phyloP scores from a whole-genome alignment of 2,797 vertebrate genomes.

The Crenichthys baileyi region DNA sequence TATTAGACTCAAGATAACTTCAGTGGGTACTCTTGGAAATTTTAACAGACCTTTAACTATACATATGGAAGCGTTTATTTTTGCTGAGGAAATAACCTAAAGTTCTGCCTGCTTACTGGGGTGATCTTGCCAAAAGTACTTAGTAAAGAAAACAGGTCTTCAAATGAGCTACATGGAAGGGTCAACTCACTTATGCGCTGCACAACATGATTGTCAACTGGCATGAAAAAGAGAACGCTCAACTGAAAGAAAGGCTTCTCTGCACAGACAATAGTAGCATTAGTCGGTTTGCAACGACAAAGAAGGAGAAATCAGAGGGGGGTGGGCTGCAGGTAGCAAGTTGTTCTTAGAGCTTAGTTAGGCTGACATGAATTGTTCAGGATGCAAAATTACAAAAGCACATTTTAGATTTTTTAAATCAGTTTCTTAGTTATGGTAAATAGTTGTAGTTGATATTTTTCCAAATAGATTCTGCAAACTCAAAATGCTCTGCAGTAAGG shows the following conservation, averaged over 20 bases:
- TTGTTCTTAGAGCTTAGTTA: constrained; percentile 5
- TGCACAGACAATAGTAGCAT: constrained; percentile 43
- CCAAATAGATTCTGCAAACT: background rate
- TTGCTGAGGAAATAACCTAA: background rate
- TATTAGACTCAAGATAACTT: constrained; percentile 54
- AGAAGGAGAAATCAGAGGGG: constrained; percentile 41
- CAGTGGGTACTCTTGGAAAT: constrained; percentile 7
- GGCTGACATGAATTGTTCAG: constrained; percentile 7
- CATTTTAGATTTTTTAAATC: background rate
- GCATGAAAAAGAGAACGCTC: constrained; percentile 32
- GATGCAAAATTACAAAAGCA: constrained; percentile 4
- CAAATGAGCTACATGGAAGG: background rate
- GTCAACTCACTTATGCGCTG: constrained; percentile 22
- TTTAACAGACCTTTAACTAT: constrained; percentile 15
- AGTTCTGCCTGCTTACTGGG: background rate
- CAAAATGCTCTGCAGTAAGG: background rate
- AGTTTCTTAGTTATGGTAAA: no score
- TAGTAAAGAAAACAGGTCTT: background rate
- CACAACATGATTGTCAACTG: constrained; percentile 27
- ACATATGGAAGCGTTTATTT: background rate
- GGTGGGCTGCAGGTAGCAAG: constrained; percentile 24
- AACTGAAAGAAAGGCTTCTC: constrained; percentile 38
- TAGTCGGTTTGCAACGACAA: constrained; percentile 55
- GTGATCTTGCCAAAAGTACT: constrained; percentile 13
- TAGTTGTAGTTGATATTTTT: background rate